Conservation (phyloP, 2,797 vertebrate species). For the Tachyglossus aculeatus region DNA sequence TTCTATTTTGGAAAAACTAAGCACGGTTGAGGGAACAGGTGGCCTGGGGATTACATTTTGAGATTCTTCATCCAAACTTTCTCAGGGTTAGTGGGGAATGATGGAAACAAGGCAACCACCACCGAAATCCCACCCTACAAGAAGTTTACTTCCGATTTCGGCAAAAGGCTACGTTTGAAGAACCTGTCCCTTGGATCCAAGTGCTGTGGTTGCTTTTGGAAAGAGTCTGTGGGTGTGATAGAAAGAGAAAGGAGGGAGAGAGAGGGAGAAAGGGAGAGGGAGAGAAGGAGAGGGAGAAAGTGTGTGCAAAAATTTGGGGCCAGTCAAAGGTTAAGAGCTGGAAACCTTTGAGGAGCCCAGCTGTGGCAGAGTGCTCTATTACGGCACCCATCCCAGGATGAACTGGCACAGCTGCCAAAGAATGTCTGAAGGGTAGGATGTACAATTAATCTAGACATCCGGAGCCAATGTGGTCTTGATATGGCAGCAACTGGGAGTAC, state of each 20-base stretch:
- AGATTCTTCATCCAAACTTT: no score
- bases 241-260: no score
- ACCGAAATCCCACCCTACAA: neutral
- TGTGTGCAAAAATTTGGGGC: constrained; percentile 4
- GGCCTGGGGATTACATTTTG: no score
- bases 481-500: constrained; percentile 20
- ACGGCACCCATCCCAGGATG: constrained; percentile 38
- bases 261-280: no score
- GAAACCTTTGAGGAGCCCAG: constrained; percentile 24
- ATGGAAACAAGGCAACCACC: neutral
- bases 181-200: neutral
- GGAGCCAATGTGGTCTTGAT: neutral
- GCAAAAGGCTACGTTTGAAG: constrained; percentile 21
- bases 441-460: constrained; percentile 40
- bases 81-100: neutral
- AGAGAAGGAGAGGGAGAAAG: no score
- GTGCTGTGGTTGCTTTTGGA: constrained; percentile 37
- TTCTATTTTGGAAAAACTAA: constrained; percentile 5
- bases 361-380: constrained; percentile 50
- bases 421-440: constrained; percentile 41
- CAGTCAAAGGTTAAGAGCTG: constrained; percentile 33
- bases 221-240: neutral
- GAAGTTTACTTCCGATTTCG: constrained; percentile 24
- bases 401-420: constrained; percentile 54
- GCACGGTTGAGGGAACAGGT: neutral